Evolutionary conservation across 2,888 invertebrate species (phyloP), one percentile per base, ranked within the genome.

Genomic region (Callyntrura sp.): DNA sequence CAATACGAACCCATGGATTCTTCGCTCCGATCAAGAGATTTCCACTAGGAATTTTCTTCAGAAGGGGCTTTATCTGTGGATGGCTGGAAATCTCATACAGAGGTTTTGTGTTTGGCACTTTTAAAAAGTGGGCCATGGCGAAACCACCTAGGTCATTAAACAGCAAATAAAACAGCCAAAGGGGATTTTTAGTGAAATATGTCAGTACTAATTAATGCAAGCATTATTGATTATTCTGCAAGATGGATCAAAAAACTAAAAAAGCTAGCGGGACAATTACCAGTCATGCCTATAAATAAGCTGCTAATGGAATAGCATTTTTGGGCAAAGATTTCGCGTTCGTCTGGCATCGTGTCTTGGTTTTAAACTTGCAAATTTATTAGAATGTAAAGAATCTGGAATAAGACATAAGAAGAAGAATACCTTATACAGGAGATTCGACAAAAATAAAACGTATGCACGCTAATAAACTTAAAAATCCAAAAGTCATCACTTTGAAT

Each of bases 241-340:
- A 23, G 51, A 20, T 76, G 51, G 48, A 48, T 12, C 1, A 25
- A 4, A 3, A 9, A 55, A n/a, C 55, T 45, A 45, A 73, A 43
- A 14, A 43, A 2, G 55, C 12, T 79, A 6, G 9, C 23, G n/a
- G 35, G 65, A 51, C n/a, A 28, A 51, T 35, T 83, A 90, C 90
- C 90, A 9, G 90, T 90, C 12, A 81, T 17, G 17, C 90, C 90
- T 4, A 90, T 87, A 55, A 90, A 87, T 14, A 86, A 55, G 2
- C 86, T 48, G 9, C 86, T 87, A 51, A 87, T 55, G 12, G 68
- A 35, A 55, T 62, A 20, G 43, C 90, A 90, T 76, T 25, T 62
- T 23, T 90, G 85, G 0, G 1, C 60, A 48, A 23, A 43, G 12
- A 51, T 25, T 65, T 4, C 5, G 9, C 20, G 14, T 25, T 3